Base-by-base conservation (phyloP, 2,888 invertebrate species). In the Cylloceria caligata region DNA sequence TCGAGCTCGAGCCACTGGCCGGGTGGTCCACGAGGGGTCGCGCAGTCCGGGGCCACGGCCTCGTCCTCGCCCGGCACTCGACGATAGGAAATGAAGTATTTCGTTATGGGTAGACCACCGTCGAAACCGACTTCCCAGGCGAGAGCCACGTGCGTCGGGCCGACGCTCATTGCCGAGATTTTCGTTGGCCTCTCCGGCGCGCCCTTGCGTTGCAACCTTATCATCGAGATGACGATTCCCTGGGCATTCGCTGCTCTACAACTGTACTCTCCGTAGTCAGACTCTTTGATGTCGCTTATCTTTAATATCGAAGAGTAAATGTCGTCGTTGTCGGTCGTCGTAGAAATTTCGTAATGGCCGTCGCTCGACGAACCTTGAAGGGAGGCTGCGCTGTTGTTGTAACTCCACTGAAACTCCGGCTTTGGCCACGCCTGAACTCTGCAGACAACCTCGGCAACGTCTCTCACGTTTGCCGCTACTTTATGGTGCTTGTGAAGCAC, bases 351-450 rank as follows among this genome's bases (percentile, higher is more conserved):
- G 92, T 98, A 98, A 89, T 97, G 97, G 0, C 97, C 97, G 88
- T 97, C 97, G 2, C 96, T 96, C 2, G 93, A 92, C 0, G 96
- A 96, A 91, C 96, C 96, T 84, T 96, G 95, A 52, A 97, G 92
- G 0, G 97, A 96, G 0, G 96, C 95, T 0, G 95, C 94, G 91
- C 96, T 96, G 5, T 95, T 95, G 42, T 96, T 96, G 89, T 95
- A 97, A 89, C 95, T 97, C 98, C 98, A 98, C 89, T 98, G 97
- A 93, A 98, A 98, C 90, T 97, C 97, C 0, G 98, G 98, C 88
- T 97, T 96, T 0, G 98, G 98, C 93, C 97, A 98, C 0, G 98
- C 97, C 90, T 97, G 97, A 13, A 98, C 97, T 89, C 96, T 95
- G 92, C 98, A 98, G 0, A 96, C 95, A 27, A 98, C 96, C 92